Conservation (phyloP, 2,888 invertebrate species). For the Amphipoea oculea region DNA sequence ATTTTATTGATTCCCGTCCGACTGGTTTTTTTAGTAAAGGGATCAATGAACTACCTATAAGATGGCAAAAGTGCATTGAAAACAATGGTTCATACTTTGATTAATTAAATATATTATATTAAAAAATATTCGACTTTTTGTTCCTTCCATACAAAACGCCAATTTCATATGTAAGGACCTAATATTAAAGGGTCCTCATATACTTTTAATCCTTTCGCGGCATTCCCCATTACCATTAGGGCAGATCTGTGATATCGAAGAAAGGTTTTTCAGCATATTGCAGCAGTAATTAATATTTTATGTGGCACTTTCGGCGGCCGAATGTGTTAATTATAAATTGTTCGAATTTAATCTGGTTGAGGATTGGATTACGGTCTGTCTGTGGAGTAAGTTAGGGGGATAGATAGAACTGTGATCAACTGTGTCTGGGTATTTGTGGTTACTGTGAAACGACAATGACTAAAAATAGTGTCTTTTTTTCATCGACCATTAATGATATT, state of each 20-base stretch:
- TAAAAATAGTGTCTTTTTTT: not conserved
- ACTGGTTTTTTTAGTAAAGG: too few species aligned
- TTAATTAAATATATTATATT: too few species aligned
- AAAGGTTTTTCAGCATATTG: conserved; percentile 64
- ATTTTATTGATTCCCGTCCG: too few species aligned
- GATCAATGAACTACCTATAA: too few species aligned
- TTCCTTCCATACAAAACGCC: too few species aligned
- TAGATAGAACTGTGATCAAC: not conserved
- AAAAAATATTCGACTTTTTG: too few species aligned
- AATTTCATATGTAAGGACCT: too few species aligned
- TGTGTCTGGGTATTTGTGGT: not conserved
- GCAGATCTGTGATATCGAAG: conserved; percentile 65
- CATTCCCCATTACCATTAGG: conserved; percentile 72
- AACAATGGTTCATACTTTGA: too few species aligned
- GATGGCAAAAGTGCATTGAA: too few species aligned
- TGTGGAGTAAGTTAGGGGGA: not conserved
- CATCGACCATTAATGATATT: not conserved
- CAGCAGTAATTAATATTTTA: conserved; percentile 70
- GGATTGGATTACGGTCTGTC: conserved; percentile 22
- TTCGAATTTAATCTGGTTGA: conserved; percentile 49
- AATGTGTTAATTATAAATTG: conserved; percentile 60
- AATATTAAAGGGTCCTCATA: conserved; percentile 62
- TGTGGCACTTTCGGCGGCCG: conserved; percentile 57
- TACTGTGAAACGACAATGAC: not conserved
- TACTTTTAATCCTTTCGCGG: conserved; percentile 74